Evolutionary conservation across 2,888 invertebrate species (phyloP), one percentile per base, ranked within the genome.

Genomic region (Petrophora chlorosata): DNA sequence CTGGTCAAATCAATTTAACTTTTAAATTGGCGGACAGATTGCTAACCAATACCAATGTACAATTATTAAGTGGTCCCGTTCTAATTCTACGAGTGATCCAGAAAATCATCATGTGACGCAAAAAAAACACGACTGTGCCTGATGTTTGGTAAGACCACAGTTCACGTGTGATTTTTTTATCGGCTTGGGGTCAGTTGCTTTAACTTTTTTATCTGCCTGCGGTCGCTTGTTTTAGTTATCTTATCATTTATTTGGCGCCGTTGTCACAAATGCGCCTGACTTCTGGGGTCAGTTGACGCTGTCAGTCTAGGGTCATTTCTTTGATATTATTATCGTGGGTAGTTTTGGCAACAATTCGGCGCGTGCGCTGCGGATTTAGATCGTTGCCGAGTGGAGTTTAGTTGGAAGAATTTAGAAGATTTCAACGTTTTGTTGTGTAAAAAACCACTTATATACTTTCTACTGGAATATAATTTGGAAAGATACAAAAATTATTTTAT

Each of bases 311-410:
- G 8, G 15, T 35, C 25, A 42, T 33, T 16, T 30, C 12, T n/a
- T 13, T 7, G 12, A 34, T 19, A 22, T 5, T 9, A 2, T 23
- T 32, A 42, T 42, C 19, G 3, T 19, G 3, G 23, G 16, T 30
- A 3, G 7, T n/a, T 25, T 43, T 43, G 22, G 43, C 34, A 35
- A 43, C 33, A 28, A 15, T 3, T 19, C 19, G 28, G 26, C 42
- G 42, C 19, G 28, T 34, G 26, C 26, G 34, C 14, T 17, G 10
- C 34, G 14, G 26, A 28, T 10, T 34, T 28, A 42, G 19, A 26
- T n/a, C 5, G 34, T 33, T 26, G 12, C 33, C 5, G 25, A 12
- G 16, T 8, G 10, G 7, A n/a, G 1, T n/a, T n/a, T n/a, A n/a
- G n/a, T n/a, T n/a, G n/a, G n/a, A n/a, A n/a, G n/a, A n/a, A n/a